These are phyloP conservation scores for Petrolisthes manimaculis DNA, from an alignment of 2,888 invertebrate genomes.

Conservation along the genomic window DNA sequence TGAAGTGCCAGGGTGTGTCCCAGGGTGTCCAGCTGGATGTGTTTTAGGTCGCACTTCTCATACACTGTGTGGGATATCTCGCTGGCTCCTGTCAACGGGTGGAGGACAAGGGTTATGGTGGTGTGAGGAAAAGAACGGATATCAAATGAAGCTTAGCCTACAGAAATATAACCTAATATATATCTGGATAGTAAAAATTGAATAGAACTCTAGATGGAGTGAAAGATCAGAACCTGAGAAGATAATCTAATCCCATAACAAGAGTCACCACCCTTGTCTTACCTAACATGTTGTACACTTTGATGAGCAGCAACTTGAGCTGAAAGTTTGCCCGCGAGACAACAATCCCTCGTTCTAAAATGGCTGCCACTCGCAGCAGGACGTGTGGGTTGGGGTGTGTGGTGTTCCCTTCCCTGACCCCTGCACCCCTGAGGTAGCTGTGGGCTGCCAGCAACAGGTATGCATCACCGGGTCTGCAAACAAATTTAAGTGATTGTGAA, in stretches of 20 bases:
- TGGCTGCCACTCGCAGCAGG: constrained; percentile 73
- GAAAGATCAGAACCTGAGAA: not conserved
- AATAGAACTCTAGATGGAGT: too few relatives aligned
- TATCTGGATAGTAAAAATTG: too few relatives aligned
- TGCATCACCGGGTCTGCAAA: constrained; percentile 75
- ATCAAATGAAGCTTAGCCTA: too few relatives aligned
- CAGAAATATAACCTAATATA: too few relatives aligned
- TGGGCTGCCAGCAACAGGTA: constrained; percentile 85
- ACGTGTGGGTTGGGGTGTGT: constrained; percentile 57
- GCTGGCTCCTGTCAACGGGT: constrained; percentile 75
- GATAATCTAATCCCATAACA: not conserved
- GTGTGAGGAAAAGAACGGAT: too few relatives aligned
- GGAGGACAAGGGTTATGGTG: too few relatives aligned
- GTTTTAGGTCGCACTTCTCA: constrained; percentile 88
- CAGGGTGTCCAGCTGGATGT: constrained; percentile 91
- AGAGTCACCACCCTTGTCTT: constrained; percentile 67
- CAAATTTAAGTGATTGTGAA: not conserved
- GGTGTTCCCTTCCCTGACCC: constrained; percentile 1
- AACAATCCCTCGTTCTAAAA: constrained; percentile 81
- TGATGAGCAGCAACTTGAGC: constrained; percentile 85
- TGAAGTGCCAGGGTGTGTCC: constrained; percentile 86
- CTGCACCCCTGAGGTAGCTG: constrained; percentile 73
- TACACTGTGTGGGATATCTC: constrained; percentile 81
- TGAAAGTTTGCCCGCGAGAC: constrained; percentile 91
- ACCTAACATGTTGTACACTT: constrained; percentile 84